Evolutionary conservation across 2,113 vertebrate genomes (phyloP), one percentile per base, ranked within the genome.

Genomic region (Neoarius graeffei): DNA sequence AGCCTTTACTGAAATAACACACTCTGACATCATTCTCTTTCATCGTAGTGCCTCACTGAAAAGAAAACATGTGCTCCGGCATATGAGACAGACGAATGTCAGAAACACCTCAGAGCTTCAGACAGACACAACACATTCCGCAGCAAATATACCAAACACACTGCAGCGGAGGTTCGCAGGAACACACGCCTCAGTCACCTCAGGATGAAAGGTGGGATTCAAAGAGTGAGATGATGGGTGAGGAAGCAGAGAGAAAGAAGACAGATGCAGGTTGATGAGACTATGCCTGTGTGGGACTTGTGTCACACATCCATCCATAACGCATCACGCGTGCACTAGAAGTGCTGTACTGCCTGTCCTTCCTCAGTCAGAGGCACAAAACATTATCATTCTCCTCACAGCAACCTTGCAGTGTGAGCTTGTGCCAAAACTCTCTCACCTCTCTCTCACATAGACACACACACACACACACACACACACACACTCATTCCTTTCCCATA

Each of bases 371-470:
- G 86, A 87, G 42, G 83, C 64, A 88, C 88, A 88, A 88, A 81
- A 54, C 88, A 93, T 93, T 91, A 93, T 91, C 89, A 93, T 93
- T 93, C 93, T 89, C 92, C 91, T 92, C 91, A 93, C 92, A 91
- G 89, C 86, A 91, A 85, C 91, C 90, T 92, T 92, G 92, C 92
- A 91, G 92, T 62, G 88, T 83, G 62, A 89, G 88, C 84, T 48
- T 83, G 66, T 86, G 87, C 89, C 79, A 89, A 79, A 88, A 83
- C 86, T 84, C 69, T 60, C 73, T 89, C 67, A 71, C 66, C 54
- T 83, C 60, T 74, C 60, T 87, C 57, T 71, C 52, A 60, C 62
- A 19, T 27, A 27, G 15, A 82, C 77, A 56, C 27, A 81, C 64
- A 77, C 71, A 89, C 35, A 83, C 62, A 81, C 64, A 77, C 71